Percentiles rank a stretch among this genome's conserved stretches.
phyloP scores from a whole-genome alignment of 2,797 vertebrate species.

The Thaleichthys pacificus region DNA sequence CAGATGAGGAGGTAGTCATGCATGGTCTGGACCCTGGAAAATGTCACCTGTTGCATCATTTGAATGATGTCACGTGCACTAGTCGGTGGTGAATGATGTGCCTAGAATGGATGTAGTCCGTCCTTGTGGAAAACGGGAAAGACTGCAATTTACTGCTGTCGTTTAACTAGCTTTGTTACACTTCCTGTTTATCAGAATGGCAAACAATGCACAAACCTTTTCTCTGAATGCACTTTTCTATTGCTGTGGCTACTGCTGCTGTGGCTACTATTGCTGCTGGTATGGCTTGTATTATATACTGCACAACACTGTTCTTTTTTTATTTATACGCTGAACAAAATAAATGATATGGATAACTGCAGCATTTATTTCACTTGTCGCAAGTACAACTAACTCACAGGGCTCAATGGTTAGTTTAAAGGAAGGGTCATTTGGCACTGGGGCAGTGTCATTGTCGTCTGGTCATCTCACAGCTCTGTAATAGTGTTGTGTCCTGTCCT shows the following conservation, averaged over 20 bases:
- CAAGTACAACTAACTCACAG: background rate
- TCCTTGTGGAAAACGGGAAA: background rate
- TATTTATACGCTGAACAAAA: background rate
- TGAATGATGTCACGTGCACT: constrained; percentile 12
- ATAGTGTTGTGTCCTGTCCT: constrained; percentile 51
- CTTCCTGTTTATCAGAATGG: background rate
- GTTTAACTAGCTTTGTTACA: constrained; percentile 3
- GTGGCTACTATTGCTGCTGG: background rate
- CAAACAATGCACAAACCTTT: background rate
- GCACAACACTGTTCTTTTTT: background rate
- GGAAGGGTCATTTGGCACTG: constrained; percentile 5
- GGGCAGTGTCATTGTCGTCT: constrained; percentile 58
- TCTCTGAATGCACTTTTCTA: constrained; percentile 4
- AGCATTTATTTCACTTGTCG: too few relatives aligned
- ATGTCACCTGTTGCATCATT: constrained; percentile 1
- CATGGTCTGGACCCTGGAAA: background rate
- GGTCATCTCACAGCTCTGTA: constrained; percentile 61
- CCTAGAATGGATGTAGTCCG: constrained; percentile 13
- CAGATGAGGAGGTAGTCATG: background rate
- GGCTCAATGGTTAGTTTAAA: too few relatives aligned
- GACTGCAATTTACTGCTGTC: constrained; percentile 5
- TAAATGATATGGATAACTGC: background rate
- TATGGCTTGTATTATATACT: background rate
- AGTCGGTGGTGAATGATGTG: background rate
- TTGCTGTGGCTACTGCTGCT: background rate